Percentiles rank a stretch among this genome's conserved stretches.
These are phyloP conservation scores for Zaprionus vittiger DNA, from an alignment of 1,140 invertebrate genomes.

Conservation along the genomic window DNA sequence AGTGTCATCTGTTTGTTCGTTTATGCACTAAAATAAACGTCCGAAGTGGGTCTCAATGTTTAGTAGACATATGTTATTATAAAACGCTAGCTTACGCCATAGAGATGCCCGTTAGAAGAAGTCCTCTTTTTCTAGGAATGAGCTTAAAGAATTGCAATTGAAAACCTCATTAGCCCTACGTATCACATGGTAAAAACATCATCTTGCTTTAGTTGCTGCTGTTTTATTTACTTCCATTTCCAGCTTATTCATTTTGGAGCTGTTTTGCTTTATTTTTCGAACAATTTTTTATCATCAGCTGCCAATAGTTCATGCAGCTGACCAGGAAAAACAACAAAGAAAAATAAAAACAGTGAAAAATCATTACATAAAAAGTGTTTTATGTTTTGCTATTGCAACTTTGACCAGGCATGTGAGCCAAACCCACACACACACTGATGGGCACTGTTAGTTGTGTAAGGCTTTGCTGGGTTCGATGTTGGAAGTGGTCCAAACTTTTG, in stretches of 20 bases:
- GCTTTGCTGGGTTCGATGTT: conserved; percentile 60
- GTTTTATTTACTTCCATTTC: conserved; percentile 1
- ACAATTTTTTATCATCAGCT: conserved; percentile 82
- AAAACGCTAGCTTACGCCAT: too few species aligned
- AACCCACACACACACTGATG: background rate
- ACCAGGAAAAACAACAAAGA: conserved; percentile 51
- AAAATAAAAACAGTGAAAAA: conserved; percentile 54
- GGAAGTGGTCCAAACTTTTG: conserved; percentile 74
- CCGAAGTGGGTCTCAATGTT: too few species aligned
- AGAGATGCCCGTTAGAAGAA: too few species aligned
- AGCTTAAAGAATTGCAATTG: background rate
- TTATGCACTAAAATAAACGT: too few species aligned
- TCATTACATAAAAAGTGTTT: conserved; percentile 81
- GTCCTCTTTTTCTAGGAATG: too few species aligned
- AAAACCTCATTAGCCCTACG: background rate
- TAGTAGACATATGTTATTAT: too few species aligned
- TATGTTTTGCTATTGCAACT: conserved; percentile 77
- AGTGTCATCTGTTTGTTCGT: too few species aligned
- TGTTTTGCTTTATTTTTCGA: conserved; percentile 58
- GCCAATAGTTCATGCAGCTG: conserved; percentile 77
- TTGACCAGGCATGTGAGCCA: conserved; percentile 70
- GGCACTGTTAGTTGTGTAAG: conserved; percentile 36
- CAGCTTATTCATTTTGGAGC: conserved; percentile 9
- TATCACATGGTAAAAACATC: background rate
- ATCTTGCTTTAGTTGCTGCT: background rate